phyloP scores from a whole-genome alignment of 1,140 invertebrate genomes.

The Calliopsis andreniformis region DNA sequence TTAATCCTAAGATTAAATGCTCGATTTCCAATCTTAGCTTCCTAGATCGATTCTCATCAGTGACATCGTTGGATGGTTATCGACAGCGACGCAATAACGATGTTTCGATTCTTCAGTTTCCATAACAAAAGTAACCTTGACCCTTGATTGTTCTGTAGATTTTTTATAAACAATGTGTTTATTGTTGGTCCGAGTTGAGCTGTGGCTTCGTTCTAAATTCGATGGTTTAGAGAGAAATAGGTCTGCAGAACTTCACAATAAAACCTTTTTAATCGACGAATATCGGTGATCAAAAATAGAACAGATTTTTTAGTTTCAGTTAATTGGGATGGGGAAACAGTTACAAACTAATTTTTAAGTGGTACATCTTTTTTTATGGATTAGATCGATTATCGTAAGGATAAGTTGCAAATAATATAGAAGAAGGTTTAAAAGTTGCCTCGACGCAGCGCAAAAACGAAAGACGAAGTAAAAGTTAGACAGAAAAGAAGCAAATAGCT shows the following conservation, averaged over 20 bases:
- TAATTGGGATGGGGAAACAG: too few relatives aligned
- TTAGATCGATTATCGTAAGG: too few relatives aligned
- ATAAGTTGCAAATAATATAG: too few relatives aligned
- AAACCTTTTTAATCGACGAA: too few relatives aligned
- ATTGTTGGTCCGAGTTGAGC: not conserved
- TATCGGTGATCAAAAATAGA: too few relatives aligned
- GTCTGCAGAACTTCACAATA: too few relatives aligned
- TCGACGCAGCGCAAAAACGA: not conserved
- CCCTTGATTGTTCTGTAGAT: constrained; percentile 1
- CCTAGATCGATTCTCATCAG: not conserved
- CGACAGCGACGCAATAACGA: constrained; percentile 12
- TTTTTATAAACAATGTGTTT: constrained; percentile 27
- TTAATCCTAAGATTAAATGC: not conserved
- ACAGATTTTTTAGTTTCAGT: too few relatives aligned
- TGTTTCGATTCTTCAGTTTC: constrained; percentile 50
- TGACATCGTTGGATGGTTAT: constrained; percentile 3
- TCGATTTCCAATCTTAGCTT: not conserved
- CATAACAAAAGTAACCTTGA: constrained; percentile 30
- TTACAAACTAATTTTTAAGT: too few relatives aligned
- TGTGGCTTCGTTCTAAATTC: too few relatives aligned
- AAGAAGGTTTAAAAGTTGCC: too few relatives aligned
- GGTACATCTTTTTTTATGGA: too few relatives aligned
- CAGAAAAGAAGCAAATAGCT: not conserved
- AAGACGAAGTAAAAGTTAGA: not conserved
- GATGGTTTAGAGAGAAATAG: too few relatives aligned